Evolutionary conservation across 2,888 invertebrate species (phyloP), one percentile per base, ranked within the genome.

Genomic region (Frankliniella fusca): DNA sequence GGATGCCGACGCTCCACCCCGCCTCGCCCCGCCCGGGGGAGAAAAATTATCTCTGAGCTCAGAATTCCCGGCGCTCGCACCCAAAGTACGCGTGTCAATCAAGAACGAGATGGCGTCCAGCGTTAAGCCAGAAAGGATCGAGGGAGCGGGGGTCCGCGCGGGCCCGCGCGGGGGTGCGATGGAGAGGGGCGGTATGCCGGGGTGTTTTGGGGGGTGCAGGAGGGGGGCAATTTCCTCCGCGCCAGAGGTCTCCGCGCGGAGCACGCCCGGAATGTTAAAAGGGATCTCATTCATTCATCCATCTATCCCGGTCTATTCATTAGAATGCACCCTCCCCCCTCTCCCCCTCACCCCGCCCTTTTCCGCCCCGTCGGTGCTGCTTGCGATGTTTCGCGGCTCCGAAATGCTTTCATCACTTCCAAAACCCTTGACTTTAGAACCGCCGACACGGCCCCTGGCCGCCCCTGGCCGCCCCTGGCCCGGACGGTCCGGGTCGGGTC

Each of bases 1-100:
- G 27, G 70, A 23, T 70, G 70, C 70, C 23, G 38, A 3, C 38
- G 38, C 38, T 5, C 38, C 38, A 5, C 38, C 38, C 38, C 38
- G 38, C 38, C 38, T 5, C 38, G 38, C 38, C 38, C 38, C 38
- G 38, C 38, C 38, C 38, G 61, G 70, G 70, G 27, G 70, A 76
- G 70, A 76, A 76, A 76, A 76, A 76, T 76, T 76, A 76, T 76
- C 70, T 12, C 12, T 27, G 70, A 12, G 70, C 70, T 76, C 70
- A 23, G 70, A 76, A 76, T 76, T 76, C 70, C 70, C 12, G 18
- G 54, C 27, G 70, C 70, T 76, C 70, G 70, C 70, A 76, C 70
- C n/a, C 70, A 76, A 76, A 76, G 27, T 76, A 27, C 70, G 70
- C 27, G 70, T 76, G 70, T 76, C 70, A 76, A 76, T 76, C 70